Conservation (phyloP, 1,140 invertebrate genomes). For the Drosophila arizonae region DNA sequence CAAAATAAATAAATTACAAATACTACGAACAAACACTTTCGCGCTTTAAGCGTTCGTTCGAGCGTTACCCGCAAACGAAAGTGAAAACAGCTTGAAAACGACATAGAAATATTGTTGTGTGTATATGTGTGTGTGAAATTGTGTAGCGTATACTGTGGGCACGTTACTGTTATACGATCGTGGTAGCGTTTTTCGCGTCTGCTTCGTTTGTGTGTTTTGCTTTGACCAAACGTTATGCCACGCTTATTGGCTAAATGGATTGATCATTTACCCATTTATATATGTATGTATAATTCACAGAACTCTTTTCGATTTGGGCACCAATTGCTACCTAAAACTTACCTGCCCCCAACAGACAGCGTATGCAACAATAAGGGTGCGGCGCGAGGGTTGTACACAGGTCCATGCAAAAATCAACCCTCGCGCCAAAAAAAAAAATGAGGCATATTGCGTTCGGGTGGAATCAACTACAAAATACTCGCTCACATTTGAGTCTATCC, state of each 20-base stretch:
- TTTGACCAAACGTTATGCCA: neutral
- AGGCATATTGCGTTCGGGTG: neutral
- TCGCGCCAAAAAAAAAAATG: conserved; percentile 67
- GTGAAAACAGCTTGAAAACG: conserved; percentile 66
- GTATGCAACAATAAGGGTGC: conserved; percentile 39
- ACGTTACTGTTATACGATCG: too few relatives aligned
- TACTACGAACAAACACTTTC: conserved; percentile 60
- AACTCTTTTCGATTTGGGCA: neutral
- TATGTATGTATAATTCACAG: neutral
- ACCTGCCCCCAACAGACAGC: conserved; percentile 11
- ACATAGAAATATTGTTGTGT: conserved; percentile 40
- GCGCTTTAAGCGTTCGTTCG: conserved; percentile 47
- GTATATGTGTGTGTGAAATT: conserved; percentile 19
- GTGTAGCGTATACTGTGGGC: too few relatives aligned
- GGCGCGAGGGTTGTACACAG: conserved; percentile 50
- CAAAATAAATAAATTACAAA: conserved; percentile 22
- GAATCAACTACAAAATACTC: neutral
- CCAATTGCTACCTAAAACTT: neutral
- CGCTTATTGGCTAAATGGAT: conserved; percentile 23
- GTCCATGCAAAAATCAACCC: conserved; percentile 69
- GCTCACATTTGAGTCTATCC: neutral
- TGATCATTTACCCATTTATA: neutral
- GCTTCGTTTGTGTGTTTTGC: too few relatives aligned
- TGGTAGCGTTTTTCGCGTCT: neutral
- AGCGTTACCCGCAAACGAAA: conserved; percentile 61